These are phyloP conservation scores for Canis aureus DNA, from an alignment of 2,113 vertebrate species.

Conservation along the genomic window DNA sequence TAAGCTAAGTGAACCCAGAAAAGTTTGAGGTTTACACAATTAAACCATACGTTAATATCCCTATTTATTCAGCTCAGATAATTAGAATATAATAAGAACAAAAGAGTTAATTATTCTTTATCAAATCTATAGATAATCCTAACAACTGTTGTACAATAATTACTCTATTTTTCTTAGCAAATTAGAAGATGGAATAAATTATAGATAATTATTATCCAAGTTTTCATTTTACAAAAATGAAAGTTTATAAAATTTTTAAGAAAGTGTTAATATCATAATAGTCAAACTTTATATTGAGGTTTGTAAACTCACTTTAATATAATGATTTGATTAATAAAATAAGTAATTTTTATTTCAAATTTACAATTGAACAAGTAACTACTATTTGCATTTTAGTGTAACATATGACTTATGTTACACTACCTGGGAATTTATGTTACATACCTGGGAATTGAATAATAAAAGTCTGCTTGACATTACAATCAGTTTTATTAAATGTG, in stretches of 20 bases:
- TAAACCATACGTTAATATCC: background rate
- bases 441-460: background rate
- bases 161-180: background rate
- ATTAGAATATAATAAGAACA: background rate
- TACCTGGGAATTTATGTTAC: background rate
- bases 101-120: background rate
- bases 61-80: background rate
- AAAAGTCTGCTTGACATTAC: background rate
- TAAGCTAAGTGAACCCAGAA: background rate
- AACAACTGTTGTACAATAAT: background rate
- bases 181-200: background rate
- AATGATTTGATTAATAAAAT: background rate
- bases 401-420: background rate
- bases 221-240: background rate
- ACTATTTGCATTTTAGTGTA: background rate
- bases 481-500: background rate
- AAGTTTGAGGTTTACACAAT: background rate
- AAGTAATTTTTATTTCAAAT: conserved; percentile 1
- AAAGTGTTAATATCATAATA: background rate
- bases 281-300: background rate
- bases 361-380: background rate
- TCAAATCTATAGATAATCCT: background rate
- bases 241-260: background rate
- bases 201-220: background rate
- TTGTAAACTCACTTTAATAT: background rate